phyloP scores from a whole-genome alignment of 2,797 vertebrate genomes.

The Diceros bicornis region DNA sequence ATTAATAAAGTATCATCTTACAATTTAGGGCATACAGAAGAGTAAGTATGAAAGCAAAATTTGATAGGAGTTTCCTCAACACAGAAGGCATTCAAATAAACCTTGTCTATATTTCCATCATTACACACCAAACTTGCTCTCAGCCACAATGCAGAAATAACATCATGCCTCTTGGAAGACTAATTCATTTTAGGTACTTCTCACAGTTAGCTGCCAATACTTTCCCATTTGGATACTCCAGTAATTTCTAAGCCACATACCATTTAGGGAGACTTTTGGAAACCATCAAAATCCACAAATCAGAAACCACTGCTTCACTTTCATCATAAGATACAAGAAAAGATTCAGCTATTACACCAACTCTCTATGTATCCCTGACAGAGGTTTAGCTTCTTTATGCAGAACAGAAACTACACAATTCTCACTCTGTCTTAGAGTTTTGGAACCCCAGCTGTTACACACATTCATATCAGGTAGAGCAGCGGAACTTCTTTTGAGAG shows the following conservation, averaged over 20 bases:
- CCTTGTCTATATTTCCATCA: neutral
- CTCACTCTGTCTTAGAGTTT: constrained; percentile 67
- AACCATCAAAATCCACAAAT: neutral
- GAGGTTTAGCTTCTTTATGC: neutral
- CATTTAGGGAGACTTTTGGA: neutral
- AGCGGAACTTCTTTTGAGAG: constrained; percentile 75
- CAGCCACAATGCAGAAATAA: neutral
- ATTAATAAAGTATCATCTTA: neutral
- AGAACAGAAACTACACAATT: neutral
- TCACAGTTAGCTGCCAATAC: neutral
- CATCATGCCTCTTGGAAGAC: neutral
- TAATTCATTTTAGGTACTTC: neutral
- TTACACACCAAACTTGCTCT: neutral
- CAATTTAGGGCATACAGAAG: neutral
- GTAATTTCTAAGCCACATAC: neutral
- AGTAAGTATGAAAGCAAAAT: neutral
- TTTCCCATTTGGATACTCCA: neutral
- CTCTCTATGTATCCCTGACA: neutral
- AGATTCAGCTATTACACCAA: neutral
- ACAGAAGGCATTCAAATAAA: neutral
- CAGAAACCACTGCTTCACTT: neutral
- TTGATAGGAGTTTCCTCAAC: neutral
- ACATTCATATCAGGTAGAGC: constrained; percentile 67
- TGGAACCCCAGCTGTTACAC: constrained; percentile 78
- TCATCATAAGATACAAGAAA: neutral